Percentiles rank a stretch among this genome's conserved stretches.
phyloP scores from a whole-genome alignment of 2,113 vertebrate genomes.

The Pseudonaja textilis region DNA sequence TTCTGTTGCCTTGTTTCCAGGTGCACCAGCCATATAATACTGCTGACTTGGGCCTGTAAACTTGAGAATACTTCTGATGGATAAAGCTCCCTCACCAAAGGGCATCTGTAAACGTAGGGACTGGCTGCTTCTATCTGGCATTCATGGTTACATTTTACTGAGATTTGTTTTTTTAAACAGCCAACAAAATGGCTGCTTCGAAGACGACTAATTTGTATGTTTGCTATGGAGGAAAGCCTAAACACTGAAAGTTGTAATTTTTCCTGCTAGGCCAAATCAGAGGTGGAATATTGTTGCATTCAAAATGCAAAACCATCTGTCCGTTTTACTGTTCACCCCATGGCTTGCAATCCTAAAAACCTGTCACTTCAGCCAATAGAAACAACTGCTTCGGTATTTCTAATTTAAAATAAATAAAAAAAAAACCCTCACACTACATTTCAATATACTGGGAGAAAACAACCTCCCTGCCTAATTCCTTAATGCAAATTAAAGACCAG shows the following conservation, averaged over 20 bases:
- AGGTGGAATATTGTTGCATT: background rate
- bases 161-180: background rate
- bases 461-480: background rate
- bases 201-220: background rate
- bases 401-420: background rate
- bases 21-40: background rate
- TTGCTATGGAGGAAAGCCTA: background rate
- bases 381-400: background rate
- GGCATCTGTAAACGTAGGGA: background rate
- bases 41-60: background rate
- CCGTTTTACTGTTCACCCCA: background rate
- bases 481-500: slow-evolving; percentile 4
- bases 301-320: background rate
- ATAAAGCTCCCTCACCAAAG: background rate
- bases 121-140: background rate
- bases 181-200: background rate
- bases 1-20: background rate
- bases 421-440: background rate
- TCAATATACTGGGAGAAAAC: background rate
- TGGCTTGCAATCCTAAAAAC: background rate
- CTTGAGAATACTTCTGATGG: background rate
- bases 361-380: background rate
- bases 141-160: background rate
- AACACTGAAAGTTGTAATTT: background rate
- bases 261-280: background rate